Evolutionary conservation across 2,113 vertebrate species (phyloP), one percentile per base, ranked within the genome.

Genomic region (Cebidichthys violaceus): DNA sequence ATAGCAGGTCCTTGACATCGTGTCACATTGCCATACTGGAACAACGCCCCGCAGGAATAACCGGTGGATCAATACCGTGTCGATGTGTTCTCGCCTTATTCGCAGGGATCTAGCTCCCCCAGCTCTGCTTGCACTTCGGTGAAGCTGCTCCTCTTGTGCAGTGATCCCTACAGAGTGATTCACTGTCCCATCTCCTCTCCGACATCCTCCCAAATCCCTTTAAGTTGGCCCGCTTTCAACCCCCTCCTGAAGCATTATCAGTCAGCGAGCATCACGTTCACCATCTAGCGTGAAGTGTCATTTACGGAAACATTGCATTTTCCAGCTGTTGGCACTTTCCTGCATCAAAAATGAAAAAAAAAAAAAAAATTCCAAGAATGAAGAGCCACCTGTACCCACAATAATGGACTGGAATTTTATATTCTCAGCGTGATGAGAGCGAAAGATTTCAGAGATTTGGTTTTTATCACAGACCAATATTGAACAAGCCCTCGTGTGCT

Each of bases 291-390:
- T 24, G 8, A 86, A 81, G 80, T 83, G 81, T 90, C 84, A 91
- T 91, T 93, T 89, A 88, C 24, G 43, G 78, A 83, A 82, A 88
- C 87, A 79, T 90, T 83, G 83, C 88, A 86, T 89, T 90, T 85
- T 89, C 81, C 83, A 84, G 85, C 86, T 85, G 83, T 78, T 90
- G 85, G 61, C 54, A 59, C 79, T 90, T 87, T 82, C 47, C 75
- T 60, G 70, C 76, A 68, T 35, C 27, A 70, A 84, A 84, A 88
- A 90, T 83, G 67, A 88, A 85, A 88, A 6, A 27, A 10, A 0
- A 88, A 91, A 29, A 27, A 6, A 31, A 31, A 31, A 17, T 29
- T 89, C 70, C 73, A 68, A 75, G 79, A 82, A 77, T 86, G 74
- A 78, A 75, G 82, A 75, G 75, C 75, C 70, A 85, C 86, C 81